Conservation (phyloP, 1,140 invertebrate genomes). For the Sarcophaga bullata region DNA sequence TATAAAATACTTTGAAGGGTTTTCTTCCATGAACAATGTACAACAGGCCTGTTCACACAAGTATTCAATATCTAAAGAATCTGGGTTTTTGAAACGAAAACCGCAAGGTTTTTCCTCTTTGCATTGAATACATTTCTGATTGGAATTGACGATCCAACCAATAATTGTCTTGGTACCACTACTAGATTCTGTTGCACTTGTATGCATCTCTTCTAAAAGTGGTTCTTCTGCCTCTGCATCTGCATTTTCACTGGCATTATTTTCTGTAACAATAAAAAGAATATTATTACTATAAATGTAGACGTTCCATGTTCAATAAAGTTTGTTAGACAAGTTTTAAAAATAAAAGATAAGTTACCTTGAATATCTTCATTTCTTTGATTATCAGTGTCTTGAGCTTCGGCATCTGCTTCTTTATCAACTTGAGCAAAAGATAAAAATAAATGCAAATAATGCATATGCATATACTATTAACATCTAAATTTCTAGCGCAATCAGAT, state of each 20-base stretch:
- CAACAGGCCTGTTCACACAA: conserved; percentile 66
- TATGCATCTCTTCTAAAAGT: conserved; percentile 50
- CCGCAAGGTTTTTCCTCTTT: conserved; percentile 55
- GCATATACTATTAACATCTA: conserved; percentile 3
- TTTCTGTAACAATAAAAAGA: neutral
- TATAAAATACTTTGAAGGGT: conserved; percentile 64
- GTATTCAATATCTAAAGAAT: conserved; percentile 50
- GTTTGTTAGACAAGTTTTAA: too few relatives aligned
- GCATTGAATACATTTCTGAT: conserved; percentile 57
- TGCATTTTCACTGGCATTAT: conserved; percentile 35
- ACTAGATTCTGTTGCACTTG: conserved; percentile 46
- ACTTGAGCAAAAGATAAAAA: conserved; percentile 30
- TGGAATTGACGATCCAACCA: conserved; percentile 56
- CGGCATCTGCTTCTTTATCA: conserved; percentile 50
- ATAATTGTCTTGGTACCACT: conserved; percentile 54
- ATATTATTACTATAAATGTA: too few relatives aligned
- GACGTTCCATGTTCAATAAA: too few relatives aligned
- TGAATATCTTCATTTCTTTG: conserved; percentile 52
- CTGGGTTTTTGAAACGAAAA: conserved; percentile 54
- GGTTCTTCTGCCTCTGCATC: conserved; percentile 54
- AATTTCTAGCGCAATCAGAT: neutral
- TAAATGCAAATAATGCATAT: conserved; percentile 28
- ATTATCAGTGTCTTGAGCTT: conserved; percentile 52
- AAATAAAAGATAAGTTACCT: conserved; percentile 25
- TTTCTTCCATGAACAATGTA: conserved; percentile 56